phyloP scores from a whole-genome alignment of 2,888 invertebrate genomes.

The Sympetrum striolatum region DNA sequence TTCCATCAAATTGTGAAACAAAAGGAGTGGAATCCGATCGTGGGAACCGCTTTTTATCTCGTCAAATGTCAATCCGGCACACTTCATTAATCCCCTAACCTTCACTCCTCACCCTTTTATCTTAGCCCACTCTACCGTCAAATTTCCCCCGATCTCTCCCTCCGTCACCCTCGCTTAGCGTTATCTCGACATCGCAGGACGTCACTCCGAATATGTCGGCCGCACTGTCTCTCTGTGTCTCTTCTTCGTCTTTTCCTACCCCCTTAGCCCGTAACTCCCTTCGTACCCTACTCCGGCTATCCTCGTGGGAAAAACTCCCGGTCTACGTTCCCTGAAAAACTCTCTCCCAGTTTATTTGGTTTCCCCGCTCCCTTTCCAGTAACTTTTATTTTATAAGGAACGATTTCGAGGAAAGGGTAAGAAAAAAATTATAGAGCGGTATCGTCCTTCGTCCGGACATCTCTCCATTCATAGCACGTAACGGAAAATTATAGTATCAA shows the following conservation, averaged over 20 bases:
- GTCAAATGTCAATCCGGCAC: not conserved
- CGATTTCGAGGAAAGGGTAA: no score
- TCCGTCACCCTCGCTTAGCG: conserved; percentile 28
- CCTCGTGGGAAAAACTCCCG: conserved; percentile 27
- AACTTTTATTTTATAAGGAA: no score
- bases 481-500: no score
- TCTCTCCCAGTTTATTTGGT: not conserved
- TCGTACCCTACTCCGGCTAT: not conserved
- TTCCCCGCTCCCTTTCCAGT: not conserved
- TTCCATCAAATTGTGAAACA: not conserved
- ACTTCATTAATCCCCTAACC: not conserved
- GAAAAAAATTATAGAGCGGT: no score
- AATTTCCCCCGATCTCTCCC: not conserved
- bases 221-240: not conserved
- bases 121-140: not conserved
- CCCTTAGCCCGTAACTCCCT: no score
- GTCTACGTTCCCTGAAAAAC: conserved; percentile 17
- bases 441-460: no score
- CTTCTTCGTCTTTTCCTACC: not conserved
- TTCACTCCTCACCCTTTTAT: not conserved
- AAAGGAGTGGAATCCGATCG: not conserved
- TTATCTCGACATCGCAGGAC: conserved; percentile 24
- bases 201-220: conserved; percentile 38
- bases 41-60: not conserved
- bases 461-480: no score